phyloP scores from a whole-genome alignment of 2,113 vertebrate genomes.

The Neotragus pygmaeus region DNA sequence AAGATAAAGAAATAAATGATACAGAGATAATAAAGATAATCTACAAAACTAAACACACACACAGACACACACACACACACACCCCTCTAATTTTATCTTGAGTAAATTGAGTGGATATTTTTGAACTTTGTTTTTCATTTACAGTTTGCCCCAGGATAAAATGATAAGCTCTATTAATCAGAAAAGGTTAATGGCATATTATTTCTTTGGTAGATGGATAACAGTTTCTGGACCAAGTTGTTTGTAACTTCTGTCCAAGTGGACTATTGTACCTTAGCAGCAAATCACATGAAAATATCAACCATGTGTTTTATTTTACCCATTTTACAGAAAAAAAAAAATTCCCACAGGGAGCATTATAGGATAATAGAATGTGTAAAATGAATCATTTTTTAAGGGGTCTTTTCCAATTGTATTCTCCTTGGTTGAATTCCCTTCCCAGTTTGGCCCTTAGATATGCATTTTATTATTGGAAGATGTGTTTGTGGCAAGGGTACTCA shows the following conservation, averaged over 20 bases:
- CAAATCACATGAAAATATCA: constrained; percentile 56
- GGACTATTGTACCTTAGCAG: constrained; percentile 19
- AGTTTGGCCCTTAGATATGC: constrained; percentile 48
- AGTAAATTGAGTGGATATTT: constrained; percentile 36
- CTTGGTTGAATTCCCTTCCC: constrained; percentile 60
- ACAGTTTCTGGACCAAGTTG: constrained; percentile 11
- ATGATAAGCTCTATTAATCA: constrained; percentile 54
- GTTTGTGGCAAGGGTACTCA: constrained; percentile 34
- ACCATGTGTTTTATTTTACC: constrained; percentile 52
- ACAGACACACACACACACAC: neutral
- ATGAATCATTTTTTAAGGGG: constrained; percentile 13
- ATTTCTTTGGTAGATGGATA: constrained; percentile 55
- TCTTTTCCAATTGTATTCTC: constrained; percentile 40
- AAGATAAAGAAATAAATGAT: constrained; percentile 38
- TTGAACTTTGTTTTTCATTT: constrained; percentile 60
- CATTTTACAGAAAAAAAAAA: constrained; percentile 42
- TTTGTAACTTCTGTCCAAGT: constrained; percentile 43
- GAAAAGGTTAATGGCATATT: constrained; percentile 59
- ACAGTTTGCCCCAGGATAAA: constrained; percentile 42
- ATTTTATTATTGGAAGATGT: constrained; percentile 43
- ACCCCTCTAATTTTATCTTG: constrained; percentile 4
- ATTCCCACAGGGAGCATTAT: constrained; percentile 53
- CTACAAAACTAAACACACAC: neutral
- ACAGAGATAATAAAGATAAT: constrained; percentile 29
- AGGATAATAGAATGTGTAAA: constrained; percentile 66